Evolutionary conservation across 1,140 invertebrate species (phyloP), one percentile per base, ranked within the genome.

Genomic region (Cherax quadricarinatus): DNA sequence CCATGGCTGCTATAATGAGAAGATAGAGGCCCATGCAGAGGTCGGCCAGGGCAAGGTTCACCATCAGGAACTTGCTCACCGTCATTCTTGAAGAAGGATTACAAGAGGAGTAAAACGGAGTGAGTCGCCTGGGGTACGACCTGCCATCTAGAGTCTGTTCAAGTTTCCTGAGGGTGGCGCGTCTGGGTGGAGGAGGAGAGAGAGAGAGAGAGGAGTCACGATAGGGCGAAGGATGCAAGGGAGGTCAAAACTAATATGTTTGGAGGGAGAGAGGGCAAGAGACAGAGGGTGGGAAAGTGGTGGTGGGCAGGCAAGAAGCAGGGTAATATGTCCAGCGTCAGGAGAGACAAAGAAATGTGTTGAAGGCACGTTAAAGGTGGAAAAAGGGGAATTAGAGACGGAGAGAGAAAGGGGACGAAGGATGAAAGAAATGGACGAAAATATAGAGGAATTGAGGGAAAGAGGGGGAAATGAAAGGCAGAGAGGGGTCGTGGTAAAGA

Each of bases 41-140:
- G 95, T 98, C 98, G n/a, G 98, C 98, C 94, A 98, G 96, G 0
- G 98, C 97, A 66, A 99, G 95, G 95, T 98, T 98, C 94, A 98
- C 97, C 96, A 98, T 98, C 9, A 98, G 95, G 94, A 98, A 97
- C 93, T 97, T 97, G 48, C 97, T 96, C 51, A 98, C 97, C 10
- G 96, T 96, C 93, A 97, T 95, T 81, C 93, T 93, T 81, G 86
- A 93, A 86, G 86, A 92, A 51, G 85, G 78, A 81, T 62, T 70
- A 87, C 62, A 92, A 87, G 90, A 91, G 89, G 21, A 51, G n/a
- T 78, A 91, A 85, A 83, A 81, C 49, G 85, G 66, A 49, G 18
- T 53, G 30, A 60, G 60, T 57, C 89, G 82, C 18, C 70, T 75
- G 87, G 57, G 9, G 53, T 41, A 53, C 62, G 57, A 48, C 79